Evolutionary conservation across 2,888 invertebrate genomes (phyloP), one percentile per base, ranked within the genome.

Genomic region (Steromphala cineraria): DNA sequence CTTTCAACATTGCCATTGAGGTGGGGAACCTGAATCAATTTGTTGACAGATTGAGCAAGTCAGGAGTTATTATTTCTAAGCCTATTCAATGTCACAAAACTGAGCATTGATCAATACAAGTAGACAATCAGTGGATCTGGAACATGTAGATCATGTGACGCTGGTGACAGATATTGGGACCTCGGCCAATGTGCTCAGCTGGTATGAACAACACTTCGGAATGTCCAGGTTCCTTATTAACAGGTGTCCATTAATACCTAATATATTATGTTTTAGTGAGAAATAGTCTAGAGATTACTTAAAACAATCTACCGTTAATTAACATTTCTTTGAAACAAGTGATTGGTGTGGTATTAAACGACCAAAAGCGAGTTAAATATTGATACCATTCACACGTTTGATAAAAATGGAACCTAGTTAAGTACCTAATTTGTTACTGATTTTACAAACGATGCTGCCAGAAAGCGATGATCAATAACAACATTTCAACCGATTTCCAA

Each of bases 61-160:
- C 85, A 82, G 91, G 91, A 7, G 92, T 90, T 0, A 81, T 83
- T 46, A 83, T 94, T 8, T 21, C 93, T 24, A 89, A 89, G 80
- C 87, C 90, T 17, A 84, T 91, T 5, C 83, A 83, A 21, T 86
- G 82, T 19, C 80, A 92, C 24, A 75, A 78, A 4, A 92, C 93
- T 83, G 71, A 83, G 2, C 17, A 40, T 4, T 17, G 24, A 55
- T 17, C 24, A n/a, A 19, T 24, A 31, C 75, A 31, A n/a, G 17
- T 55, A 13, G 4, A 36, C 8, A 31, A 74, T 56, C 46, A 10
- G 31, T n/a, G n/a, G 71, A 86, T 15, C 81, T 88, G 67, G 88
- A 91, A 15, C 90, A 91, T 82, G 87, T 94, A 82, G 94, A 94
- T 86, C 94, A 94, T 87, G 90, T 94, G 7, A 92, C 94, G 7